Percentiles rank a stretch among this genome's conserved stretches.
Conservation (phyloP, 2,113 vertebrate species). For the Orcinus orca region DNA sequence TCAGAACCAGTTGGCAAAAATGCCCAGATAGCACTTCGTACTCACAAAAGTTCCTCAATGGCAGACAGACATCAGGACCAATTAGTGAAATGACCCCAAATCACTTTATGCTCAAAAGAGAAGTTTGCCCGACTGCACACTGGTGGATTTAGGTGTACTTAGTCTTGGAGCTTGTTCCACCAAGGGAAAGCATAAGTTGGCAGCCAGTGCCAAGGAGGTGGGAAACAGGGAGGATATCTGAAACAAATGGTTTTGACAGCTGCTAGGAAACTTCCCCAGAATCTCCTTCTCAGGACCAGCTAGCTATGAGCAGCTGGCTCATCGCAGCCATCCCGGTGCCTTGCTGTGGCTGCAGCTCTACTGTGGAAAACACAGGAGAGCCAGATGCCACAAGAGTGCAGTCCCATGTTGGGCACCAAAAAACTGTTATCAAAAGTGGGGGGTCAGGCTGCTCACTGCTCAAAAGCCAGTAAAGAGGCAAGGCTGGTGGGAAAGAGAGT, state of each 20-base stretch:
- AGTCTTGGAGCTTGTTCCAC: neutral
- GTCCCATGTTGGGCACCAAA: neutral
- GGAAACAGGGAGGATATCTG: neutral
- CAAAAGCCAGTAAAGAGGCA: neutral
- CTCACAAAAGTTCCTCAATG: neutral
- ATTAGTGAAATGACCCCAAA: fast-evolving
- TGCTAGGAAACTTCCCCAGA: neutral
- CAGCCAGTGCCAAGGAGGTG: neutral
- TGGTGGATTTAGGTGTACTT: neutral
- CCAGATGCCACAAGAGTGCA: neutral
- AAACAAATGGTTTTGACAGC: neutral
- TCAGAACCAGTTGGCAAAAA: neutral
- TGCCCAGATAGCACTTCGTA: neutral
- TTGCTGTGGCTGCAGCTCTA: neutral
- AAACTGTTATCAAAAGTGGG: neutral
- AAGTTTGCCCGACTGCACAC: neutral
- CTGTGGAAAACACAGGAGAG: neutral
- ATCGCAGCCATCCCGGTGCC: neutral
- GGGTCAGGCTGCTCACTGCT: fast-evolving
- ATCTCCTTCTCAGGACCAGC: neutral
- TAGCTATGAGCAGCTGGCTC: neutral
- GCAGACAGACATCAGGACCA: neutral
- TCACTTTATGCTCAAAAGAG: neutral
- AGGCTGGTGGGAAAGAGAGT: neutral
- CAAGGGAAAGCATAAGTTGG: neutral